Evolutionary conservation across 2,888 invertebrate genomes (phyloP), one percentile per base, ranked within the genome.

Genomic region (Sesamia inferens): DNA sequence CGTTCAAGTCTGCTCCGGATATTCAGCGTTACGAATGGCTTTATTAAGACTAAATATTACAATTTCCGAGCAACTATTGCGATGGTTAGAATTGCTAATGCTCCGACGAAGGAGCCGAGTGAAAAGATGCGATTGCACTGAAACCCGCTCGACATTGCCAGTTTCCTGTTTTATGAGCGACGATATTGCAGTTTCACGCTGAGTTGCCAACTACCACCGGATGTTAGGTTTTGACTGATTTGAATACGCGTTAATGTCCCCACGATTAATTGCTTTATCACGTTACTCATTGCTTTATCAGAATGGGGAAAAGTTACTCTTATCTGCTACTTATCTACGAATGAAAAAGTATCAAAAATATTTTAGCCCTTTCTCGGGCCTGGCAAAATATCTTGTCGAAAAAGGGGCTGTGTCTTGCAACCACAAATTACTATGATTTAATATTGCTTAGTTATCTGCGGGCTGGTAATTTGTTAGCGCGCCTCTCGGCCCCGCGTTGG

Each of bases 401-500:
- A 92, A 93, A 91, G 93, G 93, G 93, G 91, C 91, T 92, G 91
- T 91, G 94, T 93, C 92, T 93, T 93, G 93, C 93, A 91, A 91
- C 94, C 95, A 95, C 95, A 96, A 96, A 96, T 96, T 96, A 95
- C 94, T 95, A 95, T 95, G 96, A 96, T 96, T 96, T 96, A 96
- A 96, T 96, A 96, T 95, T 95, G 95, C 95, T 94, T 95, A 96
- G 95, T 95, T 96, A 96, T 96, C 96, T 95, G 94, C 88, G 94
- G 93, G 94, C 87, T 91, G 93, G 94, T 95, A 95, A 96, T 96
- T 96, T 96, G 96, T 96, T 95, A 94, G 94, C 92, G 93, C 92
- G 92, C 90, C 92, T 93, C 93, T 89, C 90, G 90, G 91, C 89
- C 91, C 92, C 93, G 90, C 91, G 93, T 90, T 90, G 94, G 93